These are phyloP conservation scores for Drosophila sp. DNA, from an alignment of 1,140 invertebrate genomes.

Conservation along the genomic window DNA sequence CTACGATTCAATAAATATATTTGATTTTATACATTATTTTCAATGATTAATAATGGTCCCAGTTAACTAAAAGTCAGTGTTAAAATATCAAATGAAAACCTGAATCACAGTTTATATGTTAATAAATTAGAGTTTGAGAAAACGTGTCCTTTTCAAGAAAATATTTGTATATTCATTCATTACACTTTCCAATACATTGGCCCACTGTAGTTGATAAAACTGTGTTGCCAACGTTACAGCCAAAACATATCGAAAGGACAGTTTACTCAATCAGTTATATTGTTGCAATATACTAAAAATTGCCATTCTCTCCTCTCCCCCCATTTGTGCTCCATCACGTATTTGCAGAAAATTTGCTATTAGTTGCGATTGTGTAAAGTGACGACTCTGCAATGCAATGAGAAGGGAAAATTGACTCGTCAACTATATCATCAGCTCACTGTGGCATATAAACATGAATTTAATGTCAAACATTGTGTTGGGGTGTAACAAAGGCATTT, in stretches of 20 bases:
- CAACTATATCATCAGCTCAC: background rate
- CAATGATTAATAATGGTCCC: no score
- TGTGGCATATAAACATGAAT: background rate
- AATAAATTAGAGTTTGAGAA: no score
- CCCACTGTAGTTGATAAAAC: slow-evolving; percentile 4
- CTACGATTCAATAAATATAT: no score
- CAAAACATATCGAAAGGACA: slow-evolving; percentile 57
- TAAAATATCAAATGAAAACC: no score
- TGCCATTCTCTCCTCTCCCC: no score
- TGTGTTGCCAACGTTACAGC: slow-evolving; percentile 53
- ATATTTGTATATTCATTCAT: no score
- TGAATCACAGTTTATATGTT: no score
- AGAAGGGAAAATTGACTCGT: slow-evolving; percentile 14
- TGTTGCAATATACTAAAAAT: slow-evolving; percentile 32
- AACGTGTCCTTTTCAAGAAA: no score
- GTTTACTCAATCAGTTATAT: slow-evolving; percentile 31
- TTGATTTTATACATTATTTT: no score
- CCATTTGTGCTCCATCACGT: background rate
- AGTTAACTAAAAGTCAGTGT: no score
- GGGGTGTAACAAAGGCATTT: background rate
- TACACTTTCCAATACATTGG: background rate
- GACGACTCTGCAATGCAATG: slow-evolving; percentile 19
- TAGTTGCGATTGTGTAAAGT: slow-evolving; percentile 10
- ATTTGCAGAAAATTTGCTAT: slow-evolving; percentile 1
- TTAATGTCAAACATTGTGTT: background rate